Conservation (phyloP, 2,113 vertebrate genomes). For the Aldabrachelys gigantea region DNA sequence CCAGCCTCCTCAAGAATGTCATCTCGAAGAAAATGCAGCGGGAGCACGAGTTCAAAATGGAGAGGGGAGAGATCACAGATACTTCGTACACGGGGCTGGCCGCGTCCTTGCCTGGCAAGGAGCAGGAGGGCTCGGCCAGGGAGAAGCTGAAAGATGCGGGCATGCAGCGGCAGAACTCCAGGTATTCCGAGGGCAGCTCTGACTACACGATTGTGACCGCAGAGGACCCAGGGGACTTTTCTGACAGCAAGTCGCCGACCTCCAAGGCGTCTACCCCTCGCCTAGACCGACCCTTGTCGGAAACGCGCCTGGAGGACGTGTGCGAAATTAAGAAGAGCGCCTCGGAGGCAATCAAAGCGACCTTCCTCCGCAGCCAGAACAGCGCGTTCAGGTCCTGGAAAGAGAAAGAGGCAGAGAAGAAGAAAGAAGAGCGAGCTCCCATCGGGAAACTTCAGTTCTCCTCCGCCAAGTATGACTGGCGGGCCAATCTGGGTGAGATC, state of each 20-base stretch:
- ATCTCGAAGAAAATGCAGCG: conserved; percentile 98
- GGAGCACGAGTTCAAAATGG: conserved; percentile 97
- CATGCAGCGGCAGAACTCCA: conserved; percentile 84
- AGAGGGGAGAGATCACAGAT: conserved; percentile 91
- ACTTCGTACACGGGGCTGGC: conserved; percentile 71
- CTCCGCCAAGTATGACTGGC: conserved; percentile 67
- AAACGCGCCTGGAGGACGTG: conserved; percentile 71
- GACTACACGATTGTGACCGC: conserved; percentile 80
- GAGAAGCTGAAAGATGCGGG: conserved; percentile 67
- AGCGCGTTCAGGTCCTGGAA: conserved; percentile 96
- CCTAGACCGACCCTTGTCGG: conserved; percentile 46
- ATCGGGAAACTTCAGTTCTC: conserved; percentile 67
- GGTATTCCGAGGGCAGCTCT: conserved; percentile 83
- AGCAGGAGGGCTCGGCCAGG: conserved; percentile 44
- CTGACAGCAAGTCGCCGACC: conserved; percentile 78
- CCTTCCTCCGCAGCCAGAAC: conserved; percentile 92
- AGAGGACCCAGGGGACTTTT: conserved; percentile 68
- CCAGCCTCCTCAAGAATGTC: conserved; percentile 94
- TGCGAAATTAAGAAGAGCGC: conserved; percentile 87
- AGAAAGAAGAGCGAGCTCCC: conserved; percentile 75
- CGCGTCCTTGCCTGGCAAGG: conserved; percentile 58
- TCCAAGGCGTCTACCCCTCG: conserved; percentile 80
- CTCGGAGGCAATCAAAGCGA: conserved; percentile 87
- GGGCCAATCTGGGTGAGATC: conserved; percentile 78
- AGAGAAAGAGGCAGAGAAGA: conserved; percentile 87